Base-by-base conservation (phyloP, 1,140 invertebrate genomes). In the Dendrolimus kikuchii region DNA sequence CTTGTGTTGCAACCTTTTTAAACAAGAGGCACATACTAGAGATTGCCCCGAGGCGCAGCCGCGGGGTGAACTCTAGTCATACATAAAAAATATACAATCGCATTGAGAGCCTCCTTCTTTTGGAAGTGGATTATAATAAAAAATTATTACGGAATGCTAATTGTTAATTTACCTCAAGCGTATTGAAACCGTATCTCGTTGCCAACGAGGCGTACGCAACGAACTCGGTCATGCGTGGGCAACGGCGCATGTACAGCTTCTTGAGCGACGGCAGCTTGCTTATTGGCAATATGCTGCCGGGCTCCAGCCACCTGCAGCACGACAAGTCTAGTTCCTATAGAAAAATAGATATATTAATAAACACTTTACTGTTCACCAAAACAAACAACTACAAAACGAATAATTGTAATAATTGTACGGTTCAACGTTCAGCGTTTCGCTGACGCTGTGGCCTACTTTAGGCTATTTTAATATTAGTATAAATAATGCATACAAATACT, bases 141-240 rank as follows among this genome's bases (percentile, higher is more conserved):
- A 9, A 46, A 7, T 39, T 39, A 46, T 8, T 8, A 40, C 38
- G 23, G n/a, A n/a, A 45, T 45, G 6, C 40, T 37, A 37, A 46
- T 2, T 40, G 6, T 9, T 23, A 37, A 46, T 60, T 66, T 82
- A 92, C 92, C 87, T 92, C 88, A 5, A 93, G 69, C 9, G 86
- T 81, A 70, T 88, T 87, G 63, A 94, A 93, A n/a, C 93, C 93
- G 76, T 92, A 93, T 66, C 91, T 84, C 6, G 91, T 89, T 0
- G 93, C 91, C 43, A 95, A 89, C 66, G 92, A 92, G 8, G 91
- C 90, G 75, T 95, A 95, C 0, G 93, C 92, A 8, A 94, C 90
- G 72, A 92, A 94, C 69, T 93, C 92, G 23, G 88, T 88, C 51
- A 95, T 75, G 53, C 88, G 82, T 47, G 79, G 71, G 73, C 93